phyloP scores from a whole-genome alignment of 1,140 invertebrate genomes.

The Ditylenchus dipsaci region DNA sequence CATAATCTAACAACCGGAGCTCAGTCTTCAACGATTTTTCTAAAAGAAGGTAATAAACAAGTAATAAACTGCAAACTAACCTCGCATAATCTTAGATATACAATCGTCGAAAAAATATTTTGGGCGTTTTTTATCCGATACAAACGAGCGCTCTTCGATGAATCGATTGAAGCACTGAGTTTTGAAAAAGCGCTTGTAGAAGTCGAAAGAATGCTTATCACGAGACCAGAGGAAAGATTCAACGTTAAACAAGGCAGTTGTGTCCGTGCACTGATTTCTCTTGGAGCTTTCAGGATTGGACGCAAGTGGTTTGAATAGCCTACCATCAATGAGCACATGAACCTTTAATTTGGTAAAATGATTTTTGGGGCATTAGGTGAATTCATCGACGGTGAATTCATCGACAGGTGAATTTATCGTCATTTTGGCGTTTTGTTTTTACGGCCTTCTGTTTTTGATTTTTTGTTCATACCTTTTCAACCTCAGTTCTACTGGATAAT shows the following conservation, averaged over 20 bases:
- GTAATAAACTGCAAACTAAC: not conserved
- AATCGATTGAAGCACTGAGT: constrained; percentile 67
- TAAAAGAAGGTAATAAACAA: not conserved
- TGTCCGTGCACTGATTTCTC: constrained; percentile 82
- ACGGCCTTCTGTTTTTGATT: too few relatives aligned
- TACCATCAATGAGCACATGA: constrained; percentile 85
- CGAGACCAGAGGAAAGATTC: constrained; percentile 68
- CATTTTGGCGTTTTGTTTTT: too few relatives aligned
- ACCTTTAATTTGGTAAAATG: constrained; percentile 65
- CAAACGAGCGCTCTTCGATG: constrained; percentile 96
- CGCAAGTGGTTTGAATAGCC: constrained; percentile 83
- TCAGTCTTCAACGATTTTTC: not conserved
- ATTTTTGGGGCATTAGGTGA: too few relatives aligned
- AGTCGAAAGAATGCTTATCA: constrained; percentile 48
- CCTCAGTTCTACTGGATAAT: too few relatives aligned
- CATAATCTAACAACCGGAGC: constrained; percentile 33
- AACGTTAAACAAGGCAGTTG: constrained; percentile 87
- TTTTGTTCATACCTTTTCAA: too few relatives aligned
- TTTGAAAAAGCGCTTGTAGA: constrained; percentile 51
- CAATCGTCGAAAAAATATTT: constrained; percentile 98
- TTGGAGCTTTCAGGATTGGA: constrained; percentile 89
- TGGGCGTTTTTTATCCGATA: constrained; percentile 77
- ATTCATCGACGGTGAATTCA: too few relatives aligned
- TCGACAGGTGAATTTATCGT: too few relatives aligned
- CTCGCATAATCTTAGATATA: constrained; percentile 67